Conservation (phyloP, 2,113 vertebrate genomes). For the Callopanchax toddi region DNA sequence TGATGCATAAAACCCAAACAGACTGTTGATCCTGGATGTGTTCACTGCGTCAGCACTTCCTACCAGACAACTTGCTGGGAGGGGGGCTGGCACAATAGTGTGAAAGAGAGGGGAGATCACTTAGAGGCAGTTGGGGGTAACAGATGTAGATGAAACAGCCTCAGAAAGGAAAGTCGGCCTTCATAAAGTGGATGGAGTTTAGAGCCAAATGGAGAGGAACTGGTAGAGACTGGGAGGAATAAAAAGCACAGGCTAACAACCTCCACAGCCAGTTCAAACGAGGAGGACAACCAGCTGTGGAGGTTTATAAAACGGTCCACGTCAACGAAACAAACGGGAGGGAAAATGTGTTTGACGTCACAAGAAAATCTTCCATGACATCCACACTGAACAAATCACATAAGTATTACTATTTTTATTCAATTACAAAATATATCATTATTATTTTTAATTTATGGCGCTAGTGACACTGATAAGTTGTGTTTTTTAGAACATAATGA, state of each 20-base stretch:
- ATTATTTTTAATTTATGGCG: neutral
- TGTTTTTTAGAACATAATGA: neutral
- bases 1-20: constrained; percentile 47
- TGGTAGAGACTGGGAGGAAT: constrained; percentile 63
- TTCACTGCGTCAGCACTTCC: constrained; percentile 53
- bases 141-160: constrained; percentile 71
- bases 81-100: constrained; percentile 63
- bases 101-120: constrained; percentile 57
- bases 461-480: neutral
- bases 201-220: constrained; percentile 79
- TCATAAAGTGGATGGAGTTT: constrained; percentile 69
- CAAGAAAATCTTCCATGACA: too few relatives aligned
- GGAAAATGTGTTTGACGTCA: too few relatives aligned
- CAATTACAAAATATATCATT: neutral
- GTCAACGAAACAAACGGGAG: neutral
- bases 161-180: constrained; percentile 64
- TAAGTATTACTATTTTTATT: constrained; percentile 30
- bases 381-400: too few relatives aligned
- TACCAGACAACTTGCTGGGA: constrained; percentile 36
- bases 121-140: constrained; percentile 49
- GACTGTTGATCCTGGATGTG: constrained; percentile 44
- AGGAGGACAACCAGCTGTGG: constrained; percentile 2
- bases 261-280: constrained; percentile 9
- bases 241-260: constrained; percentile 24
- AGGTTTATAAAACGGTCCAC: neutral